Base-by-base conservation (phyloP, 2,888 invertebrate species). In the Eristalis tenax region DNA sequence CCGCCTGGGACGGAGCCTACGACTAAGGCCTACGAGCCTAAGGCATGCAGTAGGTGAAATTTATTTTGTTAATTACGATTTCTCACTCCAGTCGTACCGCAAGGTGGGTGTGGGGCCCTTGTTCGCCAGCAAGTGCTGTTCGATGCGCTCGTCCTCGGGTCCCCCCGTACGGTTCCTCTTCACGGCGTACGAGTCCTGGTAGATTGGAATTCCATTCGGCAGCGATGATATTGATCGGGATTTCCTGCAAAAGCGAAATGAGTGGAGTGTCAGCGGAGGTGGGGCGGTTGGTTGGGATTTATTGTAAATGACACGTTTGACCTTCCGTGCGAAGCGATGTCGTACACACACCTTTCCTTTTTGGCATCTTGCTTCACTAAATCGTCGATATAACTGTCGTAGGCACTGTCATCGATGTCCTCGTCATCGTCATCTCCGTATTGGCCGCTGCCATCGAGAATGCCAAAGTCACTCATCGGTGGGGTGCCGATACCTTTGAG, bases 171-270 rank as follows among this genome's bases (percentile, higher is more conserved):
- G 89, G 74, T 91, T 90, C 40, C 88, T 76, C 61, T 86, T 87
- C 8, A 83, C 38, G 1, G 91, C 91, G 81, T 92, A 92, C 22
- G 93, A 91, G 85, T 92, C 93, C 74, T 91, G 90, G 79, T 92
- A 91, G 61, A 92, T 90, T n/a, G 91, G 90, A 76, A 93, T 89
- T 57, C 93, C 93, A 89, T 90, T 90, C 40, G 89, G 88, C 6
- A 89, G 63, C 4, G 89, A 89, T 10, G 90, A 83, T 90, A 94
- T 91, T 50, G 93, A 93, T 73, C 94, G 92, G 88, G 92, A 90
- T 88, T 90, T 91, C 87, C 94, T 92, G 35, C 26, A 77, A 23
- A 66, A 18, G 13, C 13, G 26, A 59, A 59, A 50, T 22, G 43
- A 22, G n/a, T 35, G 23, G 22, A 26, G 5, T 18, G 64, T 28